phyloP scores from a whole-genome alignment of 1,140 invertebrate species.

The Geopemphigus sp. region DNA sequence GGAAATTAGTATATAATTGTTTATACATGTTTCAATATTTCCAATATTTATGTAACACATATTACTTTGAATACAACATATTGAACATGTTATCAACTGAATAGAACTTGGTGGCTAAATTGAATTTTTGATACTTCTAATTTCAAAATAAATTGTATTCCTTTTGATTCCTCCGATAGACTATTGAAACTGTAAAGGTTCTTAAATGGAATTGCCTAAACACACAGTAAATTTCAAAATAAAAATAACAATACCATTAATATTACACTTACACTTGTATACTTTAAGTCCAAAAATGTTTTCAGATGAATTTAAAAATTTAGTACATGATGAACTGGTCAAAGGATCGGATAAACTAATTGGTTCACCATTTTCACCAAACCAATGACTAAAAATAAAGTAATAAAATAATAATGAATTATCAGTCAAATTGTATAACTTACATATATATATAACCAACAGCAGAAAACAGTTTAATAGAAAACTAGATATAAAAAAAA shows the following conservation, averaged over 20 bases:
- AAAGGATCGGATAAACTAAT: constrained; percentile 58
- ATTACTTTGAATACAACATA: too few species aligned
- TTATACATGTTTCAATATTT: too few species aligned
- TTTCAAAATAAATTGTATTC: constrained; percentile 54
- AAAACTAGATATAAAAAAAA: too few species aligned
- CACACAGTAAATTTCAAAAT: neutral
- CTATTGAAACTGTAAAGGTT: constrained; percentile 17
- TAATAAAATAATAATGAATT: too few species aligned
- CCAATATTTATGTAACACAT: too few species aligned
- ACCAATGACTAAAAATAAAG: constrained; percentile 56
- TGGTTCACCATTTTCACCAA: constrained; percentile 61
- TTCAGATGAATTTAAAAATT: constrained; percentile 50
- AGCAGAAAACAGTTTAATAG: too few species aligned
- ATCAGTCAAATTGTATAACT: too few species aligned
- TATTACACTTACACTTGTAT: constrained; percentile 47
- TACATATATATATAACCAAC: too few species aligned
- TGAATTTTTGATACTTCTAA: constrained; percentile 59
- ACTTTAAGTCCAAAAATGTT: constrained; percentile 24
- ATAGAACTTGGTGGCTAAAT: constrained; percentile 63
- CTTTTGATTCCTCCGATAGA: constrained; percentile 16
- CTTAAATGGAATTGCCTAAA: constrained; percentile 49
- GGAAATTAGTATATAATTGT: too few species aligned
- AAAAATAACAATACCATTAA: neutral
- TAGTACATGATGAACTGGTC: constrained; percentile 51
- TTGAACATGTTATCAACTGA: constrained; percentile 62